Percentiles rank a stretch among this genome's conserved stretches.
phyloP scores from a whole-genome alignment of 2,113 vertebrate genomes.

The Salminus brasiliensis region DNA sequence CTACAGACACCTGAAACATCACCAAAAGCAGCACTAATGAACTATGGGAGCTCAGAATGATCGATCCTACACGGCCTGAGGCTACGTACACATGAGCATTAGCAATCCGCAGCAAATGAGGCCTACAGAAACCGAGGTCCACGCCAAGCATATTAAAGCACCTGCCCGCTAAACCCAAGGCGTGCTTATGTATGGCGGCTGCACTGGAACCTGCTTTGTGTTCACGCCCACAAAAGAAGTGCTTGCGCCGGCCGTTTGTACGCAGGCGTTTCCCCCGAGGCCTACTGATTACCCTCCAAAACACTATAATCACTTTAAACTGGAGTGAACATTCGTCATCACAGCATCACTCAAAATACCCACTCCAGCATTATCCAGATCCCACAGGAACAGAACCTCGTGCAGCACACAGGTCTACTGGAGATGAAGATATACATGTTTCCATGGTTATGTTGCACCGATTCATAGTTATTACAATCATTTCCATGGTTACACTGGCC shows the following conservation, averaged over 20 bases:
- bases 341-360: neutral
- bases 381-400: neutral
- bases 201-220: too few species aligned
- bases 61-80: neutral
- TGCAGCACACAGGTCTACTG: neutral
- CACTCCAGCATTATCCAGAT: neutral
- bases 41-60: neutral
- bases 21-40: constrained; percentile 43
- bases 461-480: too few species aligned
- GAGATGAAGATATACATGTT: too few species aligned
- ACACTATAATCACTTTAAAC: neutral
- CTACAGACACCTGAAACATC: constrained; percentile 49
- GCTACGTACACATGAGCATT: neutral
- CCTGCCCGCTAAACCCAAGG: too few species aligned
- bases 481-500: too few species aligned
- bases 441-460: too few species aligned
- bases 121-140: too few species aligned
- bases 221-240: too few species aligned
- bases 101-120: too few species aligned
- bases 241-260: neutral
- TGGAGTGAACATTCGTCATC: neutral
- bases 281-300: neutral
- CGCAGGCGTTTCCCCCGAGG: neutral
- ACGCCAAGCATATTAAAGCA: too few species aligned
- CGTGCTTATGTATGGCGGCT: too few species aligned